These are phyloP conservation scores for Ligdia adustata DNA, from an alignment of 2,888 invertebrate species.

Conservation along the genomic window DNA sequence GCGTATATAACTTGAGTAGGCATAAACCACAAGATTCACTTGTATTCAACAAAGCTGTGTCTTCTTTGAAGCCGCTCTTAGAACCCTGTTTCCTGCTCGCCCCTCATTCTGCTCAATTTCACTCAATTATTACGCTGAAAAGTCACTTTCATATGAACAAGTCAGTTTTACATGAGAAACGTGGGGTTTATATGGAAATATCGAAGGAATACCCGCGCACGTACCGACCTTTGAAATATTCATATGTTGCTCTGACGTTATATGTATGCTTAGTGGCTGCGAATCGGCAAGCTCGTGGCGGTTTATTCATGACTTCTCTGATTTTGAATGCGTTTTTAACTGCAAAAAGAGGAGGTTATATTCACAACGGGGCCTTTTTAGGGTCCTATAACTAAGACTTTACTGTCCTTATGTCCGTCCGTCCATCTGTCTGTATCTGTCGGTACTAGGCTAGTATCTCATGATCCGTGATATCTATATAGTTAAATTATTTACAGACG, in stretches of 20 bases:
- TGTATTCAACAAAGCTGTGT: not conserved
- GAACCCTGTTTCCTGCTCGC: conserved; percentile 4
- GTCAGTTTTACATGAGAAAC: conserved; percentile 2
- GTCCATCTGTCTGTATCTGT: too few species aligned
- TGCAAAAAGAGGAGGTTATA: too few species aligned
- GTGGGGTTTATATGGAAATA: conserved; percentile 7
- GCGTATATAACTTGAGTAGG: too few species aligned
- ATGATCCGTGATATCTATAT: too few species aligned
- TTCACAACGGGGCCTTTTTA: too few species aligned
- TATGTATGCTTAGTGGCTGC: conserved; percentile 17
- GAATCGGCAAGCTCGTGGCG: not conserved
- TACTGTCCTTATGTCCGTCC: too few species aligned
- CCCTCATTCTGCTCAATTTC: conserved; percentile 21
- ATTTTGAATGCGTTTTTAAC: conserved; percentile 14
- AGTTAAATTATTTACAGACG: too few species aligned
- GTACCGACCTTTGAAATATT: conserved; percentile 23
- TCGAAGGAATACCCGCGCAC: conserved; percentile 6
- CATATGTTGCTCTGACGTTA: conserved; percentile 10
- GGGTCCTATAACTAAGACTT: too few species aligned
- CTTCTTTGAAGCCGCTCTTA: conserved; percentile 8
- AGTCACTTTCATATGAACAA: conserved; percentile 21
- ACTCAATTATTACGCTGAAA: conserved; percentile 21
- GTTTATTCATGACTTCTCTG: conserved; percentile 11
- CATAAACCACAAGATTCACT: not conserved
- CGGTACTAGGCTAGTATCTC: too few species aligned